Base-by-base conservation (phyloP, 2,888 invertebrate genomes). In the Aphidoletes aphidimyza region DNA sequence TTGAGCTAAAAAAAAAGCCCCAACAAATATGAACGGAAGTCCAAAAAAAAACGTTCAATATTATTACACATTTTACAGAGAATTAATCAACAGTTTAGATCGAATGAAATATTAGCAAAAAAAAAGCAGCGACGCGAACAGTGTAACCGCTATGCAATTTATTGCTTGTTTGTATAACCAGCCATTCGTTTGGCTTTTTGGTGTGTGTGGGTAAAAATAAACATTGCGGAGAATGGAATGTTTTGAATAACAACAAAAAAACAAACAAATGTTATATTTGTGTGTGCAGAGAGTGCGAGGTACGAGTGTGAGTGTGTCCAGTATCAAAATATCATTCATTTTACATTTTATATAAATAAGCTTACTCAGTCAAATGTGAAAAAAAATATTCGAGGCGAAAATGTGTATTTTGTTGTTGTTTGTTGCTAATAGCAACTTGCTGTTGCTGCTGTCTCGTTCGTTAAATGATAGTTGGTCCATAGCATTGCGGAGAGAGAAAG, bases 321-420 rank as follows among this genome's bases (percentile, higher is more conserved):
- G n/a, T n/a, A n/a, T n/a, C n/a, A n/a, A n/a, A n/a, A 54, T 54
- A 30, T 69, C 69, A 69, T 69, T 69, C 34, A 69, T 69, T 69
- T 54, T 69, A 69, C 30, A 69, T 69, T 69, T 30, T 17, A 69
- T 69, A 69, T 69, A 69, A 69, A 69, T 69, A 30, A 34, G 69
- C 69, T n/a, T n/a, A n/a, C n/a, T 69, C 69, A 69, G 34, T 30
- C 69, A 69, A 69, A 69, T 69, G 30, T 69, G 34, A 69, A 69
- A 69, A n/a, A n/a, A n/a, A 69, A 69, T 69, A 30, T 69, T 69
- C 30, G 30, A n/a, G n/a, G n/a, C n/a, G n/a, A n/a, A n/a, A n/a
- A n/a, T n/a, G 30, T 2, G 6, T 54, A 22, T n/a, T 54, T 22
- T 54, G 5, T 54, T 54, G 22, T n/a, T 6, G 30, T 17, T 30